Base-by-base conservation (phyloP, 2,888 invertebrate genomes). In the Pteria penguin region DNA sequence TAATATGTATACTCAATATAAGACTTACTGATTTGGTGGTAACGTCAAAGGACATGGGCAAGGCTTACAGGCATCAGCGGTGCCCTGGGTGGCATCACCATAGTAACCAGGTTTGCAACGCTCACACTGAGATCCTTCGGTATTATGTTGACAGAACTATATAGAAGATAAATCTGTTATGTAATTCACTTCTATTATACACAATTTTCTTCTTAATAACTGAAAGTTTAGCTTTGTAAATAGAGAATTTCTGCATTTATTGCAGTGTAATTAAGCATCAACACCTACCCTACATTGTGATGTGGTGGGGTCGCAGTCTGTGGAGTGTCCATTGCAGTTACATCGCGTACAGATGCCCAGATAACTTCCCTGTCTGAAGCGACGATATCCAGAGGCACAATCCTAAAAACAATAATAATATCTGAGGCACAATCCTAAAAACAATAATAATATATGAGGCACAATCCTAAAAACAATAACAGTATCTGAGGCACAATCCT, bases 11-110 rank as follows among this genome's bases (percentile, higher is more conserved):
- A n/a, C n/a, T n/a, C n/a, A n/a, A n/a, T 18, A 61, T 31, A 66
- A 11, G 67, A 92, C 94, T 93, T 92, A 95, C 94, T 96, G 96
- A 90, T 97, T 97, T 54, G 94, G 93, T 27, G 95, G 94, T 84
- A 94, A 95, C 31, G 96, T 96, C 3, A 95, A 94, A 0, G 98
- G 98, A 88, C 98, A 98, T 0, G 96, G 96, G 88, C 97, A 97
- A 0, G 94, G 94, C 84, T 94, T 93, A 92, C 98, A 98, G 24
- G 95, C 92, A 68, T 84, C 82, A n/a, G 91, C 94, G 58, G 95
- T 94, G 72, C 96, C 96, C 76, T 95, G 94, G 5, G 94, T 93
- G 0, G 96, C 96, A 92, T 97, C 96, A 0, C 96, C 96, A 89
- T 96, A 97, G 70, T 94, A 95, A 61, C 97, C 97, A 0, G 94